Conservation (phyloP, 92 coral and sea anemone genomes). For the Bergia puertoricense region DNA sequence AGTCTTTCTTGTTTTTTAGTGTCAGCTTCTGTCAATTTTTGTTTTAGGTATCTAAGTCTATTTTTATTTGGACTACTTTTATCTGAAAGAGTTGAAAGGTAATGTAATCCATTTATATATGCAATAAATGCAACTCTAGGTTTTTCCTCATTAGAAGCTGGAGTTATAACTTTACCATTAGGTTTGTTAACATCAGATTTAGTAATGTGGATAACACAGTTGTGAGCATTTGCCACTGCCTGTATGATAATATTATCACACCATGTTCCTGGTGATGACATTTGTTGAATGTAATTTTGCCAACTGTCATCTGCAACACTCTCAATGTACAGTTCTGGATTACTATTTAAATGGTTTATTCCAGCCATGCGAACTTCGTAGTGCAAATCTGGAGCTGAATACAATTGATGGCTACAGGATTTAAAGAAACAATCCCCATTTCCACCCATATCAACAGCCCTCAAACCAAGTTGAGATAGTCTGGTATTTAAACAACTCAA, state of each 20-base stretch:
- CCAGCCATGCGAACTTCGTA: slow-evolving; percentile 65
- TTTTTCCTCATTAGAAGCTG: slow-evolving; percentile 18
- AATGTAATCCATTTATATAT: slow-evolving; percentile 5
- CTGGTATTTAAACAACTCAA: slow-evolving; percentile 44
- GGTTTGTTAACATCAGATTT: slow-evolving; percentile 47
- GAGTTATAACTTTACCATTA: slow-evolving; percentile 48
- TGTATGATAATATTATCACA: slow-evolving; percentile 60
- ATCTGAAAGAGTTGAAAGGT: not conserved
- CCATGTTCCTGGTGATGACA: slow-evolving; percentile 65
- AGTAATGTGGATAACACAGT: slow-evolving; percentile 54
- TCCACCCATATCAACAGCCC: slow-evolving; percentile 61
- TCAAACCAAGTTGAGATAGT: slow-evolving; percentile 52
- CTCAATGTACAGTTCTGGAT: slow-evolving; percentile 60
- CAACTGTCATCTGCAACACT: slow-evolving; percentile 54
- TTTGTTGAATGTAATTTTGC: slow-evolving; percentile 51
- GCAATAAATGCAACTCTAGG: slow-evolving; percentile 7
- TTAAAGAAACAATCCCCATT: slow-evolving; percentile 67
- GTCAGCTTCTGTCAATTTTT: not conserved
- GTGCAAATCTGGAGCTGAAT: slow-evolving; percentile 58
- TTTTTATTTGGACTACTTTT: not conserved
- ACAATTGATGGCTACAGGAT: slow-evolving; percentile 57
- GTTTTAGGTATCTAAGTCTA: not conserved
- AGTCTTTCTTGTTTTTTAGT: too few species aligned
- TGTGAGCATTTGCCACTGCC: slow-evolving; percentile 53
- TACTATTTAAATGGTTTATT: slow-evolving; percentile 51